Evolutionary conservation across 1,140 invertebrate species (phyloP), one percentile per base, ranked within the genome.

Genomic region (Lepidurus couesii): DNA sequence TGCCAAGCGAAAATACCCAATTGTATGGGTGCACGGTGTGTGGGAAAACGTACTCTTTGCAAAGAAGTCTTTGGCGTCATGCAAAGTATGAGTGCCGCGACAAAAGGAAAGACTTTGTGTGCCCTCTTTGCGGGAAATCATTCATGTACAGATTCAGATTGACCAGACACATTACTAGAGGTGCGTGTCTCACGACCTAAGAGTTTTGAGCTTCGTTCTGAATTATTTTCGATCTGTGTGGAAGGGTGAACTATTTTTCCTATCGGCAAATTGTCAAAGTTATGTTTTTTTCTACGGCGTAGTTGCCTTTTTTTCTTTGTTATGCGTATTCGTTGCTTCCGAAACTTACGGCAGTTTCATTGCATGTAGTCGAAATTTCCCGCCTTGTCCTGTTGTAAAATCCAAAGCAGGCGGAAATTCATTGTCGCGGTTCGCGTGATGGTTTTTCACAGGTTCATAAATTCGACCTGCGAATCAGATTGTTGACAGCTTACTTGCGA

Each of bases 11-110:
- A 65, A 65, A 65, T 65, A 21, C 13, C 53, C 53, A 65, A 65
- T n/a, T 16, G 16, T 65, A 65, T 21, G 53, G 21, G 53, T 65
- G 53, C 9, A 65, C 53, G 16, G 53, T 65, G 53, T 65, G 53
- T 65, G 53, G 53, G 6, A 65, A 21, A 65, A 65, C 53, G 6
- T 65, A 65, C 53, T 65, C 53, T 5, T 65, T 65, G 13, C 53
- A 65, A 65, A 65, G 53, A 65, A 65, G 53, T 65, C 13, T 65
- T 13, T 65, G 53, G 53, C 53, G 53, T 7, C 53, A 65, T 65
- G 53, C 53, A 13, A 65, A 65, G 3, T 65, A 65, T 16, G 53
- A 65, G 21, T 65, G 53, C 21, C 53, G 53, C 16, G 53, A 65
- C 8, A 65, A 65, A 65, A 9, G 53, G 21, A 65, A 65, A 65